Percentiles rank a stretch among this genome's conserved stretches.
These are phyloP conservation scores for Saccostrea echinata DNA, from an alignment of 1,140 invertebrate species.

Conservation along the genomic window DNA sequence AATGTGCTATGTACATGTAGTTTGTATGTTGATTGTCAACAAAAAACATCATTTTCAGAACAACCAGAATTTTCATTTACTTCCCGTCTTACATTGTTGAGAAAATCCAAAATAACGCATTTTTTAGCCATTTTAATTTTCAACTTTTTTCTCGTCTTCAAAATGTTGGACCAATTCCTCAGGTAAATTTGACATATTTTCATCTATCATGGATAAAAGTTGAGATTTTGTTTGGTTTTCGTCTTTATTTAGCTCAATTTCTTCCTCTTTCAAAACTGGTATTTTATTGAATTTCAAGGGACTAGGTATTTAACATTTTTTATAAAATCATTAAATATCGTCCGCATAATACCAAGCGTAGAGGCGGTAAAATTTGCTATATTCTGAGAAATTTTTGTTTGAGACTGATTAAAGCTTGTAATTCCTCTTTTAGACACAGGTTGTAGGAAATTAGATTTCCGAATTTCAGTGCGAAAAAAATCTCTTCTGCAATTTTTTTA, in stretches of 20 bases:
- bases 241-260: slow-evolving; percentile 25
- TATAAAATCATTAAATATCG: neutral
- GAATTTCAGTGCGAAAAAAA: neutral
- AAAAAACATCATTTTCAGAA: neutral
- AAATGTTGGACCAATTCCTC: neutral
- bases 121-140: slow-evolving; percentile 18
- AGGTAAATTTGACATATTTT: slow-evolving; percentile 13
- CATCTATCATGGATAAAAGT: slow-evolving; percentile 14
- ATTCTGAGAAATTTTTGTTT: neutral
- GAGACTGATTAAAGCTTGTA: neutral
- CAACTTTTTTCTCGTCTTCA: neutral
- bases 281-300: neutral
- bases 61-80: neutral
- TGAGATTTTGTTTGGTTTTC: slow-evolving; percentile 18
- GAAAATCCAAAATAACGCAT: neutral
- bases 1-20: neutral
- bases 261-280: neutral
- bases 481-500: neutral
- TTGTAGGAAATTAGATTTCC: slow-evolving; percentile 16
- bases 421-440: neutral
- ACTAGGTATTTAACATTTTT: neutral
- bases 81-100: neutral
- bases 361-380: neutral
- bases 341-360: neutral
- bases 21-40: neutral